These are phyloP conservation scores for Acanthornis magna DNA, from an alignment of 2,797 vertebrate species.

Conservation along the genomic window DNA sequence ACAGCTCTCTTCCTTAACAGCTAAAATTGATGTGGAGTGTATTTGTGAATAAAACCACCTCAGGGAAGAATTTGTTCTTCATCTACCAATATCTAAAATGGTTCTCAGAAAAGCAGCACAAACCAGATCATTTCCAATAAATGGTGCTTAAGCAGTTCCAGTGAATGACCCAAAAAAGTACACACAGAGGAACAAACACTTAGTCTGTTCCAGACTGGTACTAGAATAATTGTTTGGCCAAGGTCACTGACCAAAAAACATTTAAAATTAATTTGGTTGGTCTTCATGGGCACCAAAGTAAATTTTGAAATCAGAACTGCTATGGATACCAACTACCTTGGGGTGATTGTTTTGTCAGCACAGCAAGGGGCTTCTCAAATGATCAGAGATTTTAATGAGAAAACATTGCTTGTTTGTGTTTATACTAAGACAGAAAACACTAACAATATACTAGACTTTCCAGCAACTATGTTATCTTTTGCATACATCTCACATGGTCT, in stretches of 20 bases:
- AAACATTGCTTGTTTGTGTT: not conserved
- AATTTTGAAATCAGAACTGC: not conserved
- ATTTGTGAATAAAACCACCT: constrained; percentile 33
- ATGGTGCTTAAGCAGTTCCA: constrained; percentile 32
- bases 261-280: not conserved
- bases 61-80: constrained; percentile 57
- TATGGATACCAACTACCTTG: not conserved
- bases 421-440: not conserved
- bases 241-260: not conserved
- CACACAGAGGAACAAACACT: not conserved
- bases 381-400: not conserved
- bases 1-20: not conserved
- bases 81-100: constrained; percentile 27
- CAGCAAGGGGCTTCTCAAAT: not conserved
- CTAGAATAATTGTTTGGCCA: constrained; percentile 4
- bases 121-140: constrained; percentile 47
- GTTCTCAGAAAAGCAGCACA: constrained; percentile 55
- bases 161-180: constrained; percentile 16
- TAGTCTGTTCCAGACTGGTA: not conserved
- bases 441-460: not conserved
- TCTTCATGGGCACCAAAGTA: not conserved
- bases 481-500: fast-evolving
- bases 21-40: not conserved
- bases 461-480: not conserved
- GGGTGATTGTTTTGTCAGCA: not conserved